Percentiles rank a stretch among this genome's conserved stretches.
These are phyloP conservation scores for Camponotus floridanus DNA, from an alignment of 1,140 invertebrate species.

Conservation along the genomic window DNA sequence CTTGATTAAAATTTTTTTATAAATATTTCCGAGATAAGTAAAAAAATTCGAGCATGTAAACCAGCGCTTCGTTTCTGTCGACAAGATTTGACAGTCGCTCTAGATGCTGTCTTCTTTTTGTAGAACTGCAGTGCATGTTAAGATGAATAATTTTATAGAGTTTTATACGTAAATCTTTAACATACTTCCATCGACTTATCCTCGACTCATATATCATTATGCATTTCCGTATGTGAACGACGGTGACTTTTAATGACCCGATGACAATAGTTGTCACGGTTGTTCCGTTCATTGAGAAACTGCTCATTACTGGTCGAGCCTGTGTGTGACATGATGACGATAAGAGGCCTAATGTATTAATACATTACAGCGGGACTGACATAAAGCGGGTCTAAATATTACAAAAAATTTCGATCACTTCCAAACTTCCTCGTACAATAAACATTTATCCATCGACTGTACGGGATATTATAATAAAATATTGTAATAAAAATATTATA, in stretches of 20 bases:
- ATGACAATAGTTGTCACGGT: background rate
- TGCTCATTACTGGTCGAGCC: background rate
- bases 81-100: background rate
- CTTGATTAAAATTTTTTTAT: too few species aligned
- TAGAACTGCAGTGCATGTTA: too few species aligned
- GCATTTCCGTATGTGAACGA: background rate
- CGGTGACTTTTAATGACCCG: conserved; percentile 1
- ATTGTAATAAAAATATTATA: too few species aligned
- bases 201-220: background rate
- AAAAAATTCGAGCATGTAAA: background rate
- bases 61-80: background rate
- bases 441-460: too few species aligned
- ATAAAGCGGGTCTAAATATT: background rate
- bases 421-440: too few species aligned
- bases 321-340: too few species aligned
- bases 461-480: too few species aligned
- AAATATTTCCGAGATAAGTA: too few species aligned
- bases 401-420: too few species aligned
- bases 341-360: background rate
- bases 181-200: background rate
- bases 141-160: background rate
- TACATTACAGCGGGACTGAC: background rate
- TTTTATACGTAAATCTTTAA: background rate
- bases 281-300: conserved; percentile 35
- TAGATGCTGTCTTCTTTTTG: too few species aligned